Conservation (phyloP, 2,888 invertebrate genomes). For the Amphiduros pacificus region DNA sequence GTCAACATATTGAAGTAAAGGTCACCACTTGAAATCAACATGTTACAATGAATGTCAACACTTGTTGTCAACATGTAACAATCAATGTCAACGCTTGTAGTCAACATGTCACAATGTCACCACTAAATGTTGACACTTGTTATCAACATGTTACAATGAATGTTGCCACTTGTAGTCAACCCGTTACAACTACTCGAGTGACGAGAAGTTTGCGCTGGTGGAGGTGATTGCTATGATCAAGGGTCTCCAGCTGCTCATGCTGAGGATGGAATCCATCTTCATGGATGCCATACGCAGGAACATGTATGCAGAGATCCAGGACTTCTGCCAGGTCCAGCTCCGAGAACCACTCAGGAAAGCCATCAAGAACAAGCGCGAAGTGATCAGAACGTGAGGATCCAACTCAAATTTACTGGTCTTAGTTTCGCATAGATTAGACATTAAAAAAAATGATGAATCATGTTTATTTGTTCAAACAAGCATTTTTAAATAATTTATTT, state of each 20-base stretch:
- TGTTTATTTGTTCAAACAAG: no score
- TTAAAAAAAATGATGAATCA: no score
- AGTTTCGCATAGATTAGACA: no score
- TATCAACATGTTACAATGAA: no score
- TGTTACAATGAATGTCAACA: no score
- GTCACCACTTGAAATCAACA: no score
- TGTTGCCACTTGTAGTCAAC: slow-evolving; percentile 77
- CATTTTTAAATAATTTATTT: neutral
- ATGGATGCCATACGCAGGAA: slow-evolving; percentile 86
- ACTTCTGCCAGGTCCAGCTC: slow-evolving; percentile 87
- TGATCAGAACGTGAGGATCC: slow-evolving; percentile 68
- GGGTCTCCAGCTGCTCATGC: slow-evolving; percentile 88
- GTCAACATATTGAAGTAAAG: no score
- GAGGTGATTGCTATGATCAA: slow-evolving; percentile 99
- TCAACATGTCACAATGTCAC: no score
- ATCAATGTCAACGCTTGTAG: no score
- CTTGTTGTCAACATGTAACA: no score
- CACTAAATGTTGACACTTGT: no score
- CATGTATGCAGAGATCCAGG: slow-evolving; percentile 94
- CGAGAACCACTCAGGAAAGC: slow-evolving; percentile 94
- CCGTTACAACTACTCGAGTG: slow-evolving; percentile 94
- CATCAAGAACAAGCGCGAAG: slow-evolving; percentile 95
- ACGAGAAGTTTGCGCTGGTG: slow-evolving; percentile 96
- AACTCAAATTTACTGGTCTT: no score
- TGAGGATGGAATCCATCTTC: slow-evolving; percentile 95